Evolutionary conservation across 2,888 invertebrate genomes (phyloP), one percentile per base, ranked within the genome.

Genomic region (Perizoma affinitatum): DNA sequence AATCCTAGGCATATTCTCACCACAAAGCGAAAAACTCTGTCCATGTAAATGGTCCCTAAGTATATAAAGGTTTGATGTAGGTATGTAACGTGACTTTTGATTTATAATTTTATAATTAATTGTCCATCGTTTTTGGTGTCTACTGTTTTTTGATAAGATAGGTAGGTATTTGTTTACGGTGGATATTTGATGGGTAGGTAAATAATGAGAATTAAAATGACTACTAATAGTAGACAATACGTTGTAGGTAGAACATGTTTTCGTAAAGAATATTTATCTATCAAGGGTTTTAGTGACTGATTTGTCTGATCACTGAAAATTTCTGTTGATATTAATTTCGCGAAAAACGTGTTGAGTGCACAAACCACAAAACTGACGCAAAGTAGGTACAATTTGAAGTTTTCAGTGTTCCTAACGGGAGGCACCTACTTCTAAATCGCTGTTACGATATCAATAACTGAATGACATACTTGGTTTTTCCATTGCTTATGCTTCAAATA

Each of bases 381-480:
- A 35, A 7, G 35, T 36, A 6, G 5, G 36, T 11, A 54, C 36
- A 49, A 36, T 66, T 71, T 71, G 70, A 74, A 73, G 68, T 75
- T 74, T 75, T 73, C 73, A 74, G 74, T 80, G 76, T 73, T 62
- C 51, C 10, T 11, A 52, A 53, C 68, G 65, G 33, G 44, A 9
- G 10, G 6, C n/a, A 48, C 1, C 68, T 64, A 72, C 76, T 73
- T 75, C 75, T 70, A 79, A 79, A 80, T 75, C 76, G 74, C 78
- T 68, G 66, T 54, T 52, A 60, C 40, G 50, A 49, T 58, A 38
- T 22, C 22, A 44, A 33, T 11, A 7, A 22, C 38, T 42, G 1
- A 45, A 48, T 43, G 40, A 8, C n/a, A 40, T 40, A 22, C 22
- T 22, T 22, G 22, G 3, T 22, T 22, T 22, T 22, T 22, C 22